phyloP scores from a whole-genome alignment of 1,140 invertebrate species.

The Paraescarpia echinospica region DNA sequence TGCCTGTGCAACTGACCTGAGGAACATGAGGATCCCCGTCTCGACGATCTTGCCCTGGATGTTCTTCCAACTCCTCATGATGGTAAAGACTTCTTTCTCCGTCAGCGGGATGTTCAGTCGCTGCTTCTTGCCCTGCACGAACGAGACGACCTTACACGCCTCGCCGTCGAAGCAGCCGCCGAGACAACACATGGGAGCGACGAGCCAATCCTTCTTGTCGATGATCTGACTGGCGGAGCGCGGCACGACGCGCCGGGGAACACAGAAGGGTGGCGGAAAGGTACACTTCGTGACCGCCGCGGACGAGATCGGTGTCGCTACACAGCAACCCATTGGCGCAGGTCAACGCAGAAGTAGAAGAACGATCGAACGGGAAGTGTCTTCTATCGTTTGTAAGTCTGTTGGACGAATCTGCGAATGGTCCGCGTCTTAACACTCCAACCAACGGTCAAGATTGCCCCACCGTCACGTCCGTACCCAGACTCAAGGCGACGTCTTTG shows the following conservation, averaged over 20 bases:
- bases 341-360: too few species aligned
- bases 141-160: neutral
- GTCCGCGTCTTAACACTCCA: neutral
- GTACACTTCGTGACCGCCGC: neutral
- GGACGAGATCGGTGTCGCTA: neutral
- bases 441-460: neutral
- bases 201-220: neutral
- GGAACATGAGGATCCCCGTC: neutral
- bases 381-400: neutral
- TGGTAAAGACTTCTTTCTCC: slow-evolving; percentile 1
- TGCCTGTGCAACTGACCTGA: neutral
- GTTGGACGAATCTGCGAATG: neutral
- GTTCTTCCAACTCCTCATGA: neutral
- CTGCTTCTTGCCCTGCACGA: neutral
- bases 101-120: slow-evolving; percentile 8
- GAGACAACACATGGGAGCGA: neutral
- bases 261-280: neutral
- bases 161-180: neutral
- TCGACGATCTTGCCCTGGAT: slow-evolving; percentile 7
- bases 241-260: neutral
- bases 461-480: neutral
- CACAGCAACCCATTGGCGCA: neutral
- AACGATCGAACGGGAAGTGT: too few species aligned
- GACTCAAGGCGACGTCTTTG: neutral
- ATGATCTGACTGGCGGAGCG: neutral